Evolutionary conservation across 2,797 vertebrate genomes (phyloP).

Genomic region (Cyprinodon diabolis): DNA sequence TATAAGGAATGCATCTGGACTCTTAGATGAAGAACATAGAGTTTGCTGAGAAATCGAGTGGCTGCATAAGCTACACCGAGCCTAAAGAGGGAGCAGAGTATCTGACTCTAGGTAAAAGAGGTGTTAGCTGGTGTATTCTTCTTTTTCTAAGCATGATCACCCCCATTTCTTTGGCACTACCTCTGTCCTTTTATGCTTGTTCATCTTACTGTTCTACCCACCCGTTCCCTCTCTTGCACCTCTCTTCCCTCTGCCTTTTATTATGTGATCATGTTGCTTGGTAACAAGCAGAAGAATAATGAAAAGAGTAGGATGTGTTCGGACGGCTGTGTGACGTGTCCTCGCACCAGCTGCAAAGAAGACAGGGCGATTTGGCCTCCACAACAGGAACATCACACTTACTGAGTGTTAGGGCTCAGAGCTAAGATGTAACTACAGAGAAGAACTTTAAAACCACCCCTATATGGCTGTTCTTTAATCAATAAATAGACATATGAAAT

Average conservation of each 20-base stretch:
- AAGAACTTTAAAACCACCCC: background rate
- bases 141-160: constrained; percentile 23
- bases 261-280: constrained; percentile 75
- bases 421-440: background rate
- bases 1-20: background rate
- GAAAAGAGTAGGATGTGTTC: constrained; percentile 67
- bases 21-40: background rate
- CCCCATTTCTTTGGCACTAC: constrained; percentile 44
- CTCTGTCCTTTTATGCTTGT: constrained; percentile 59
- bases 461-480: background rate
- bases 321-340: constrained; percentile 58
- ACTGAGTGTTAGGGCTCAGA: background rate
- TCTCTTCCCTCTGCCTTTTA: constrained; percentile 58
- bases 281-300: constrained; percentile 75
- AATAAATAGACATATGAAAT: background rate
- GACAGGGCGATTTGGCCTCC: background rate
- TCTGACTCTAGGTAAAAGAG: background rate
- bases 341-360: constrained; percentile 61
- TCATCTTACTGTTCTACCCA: constrained; percentile 71
- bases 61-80: constrained; percentile 3
- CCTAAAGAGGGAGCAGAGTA: constrained; percentile 13
- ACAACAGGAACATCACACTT: constrained; percentile 6
- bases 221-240: constrained; percentile 63
- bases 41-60: background rate
- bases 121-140: background rate